A percentile compares a stretch with the other conserved stretches of the same genome.
phyloP scores from a whole-genome alignment of 2,888 invertebrate genomes.

The Nesidiocoris tenuis region DNA sequence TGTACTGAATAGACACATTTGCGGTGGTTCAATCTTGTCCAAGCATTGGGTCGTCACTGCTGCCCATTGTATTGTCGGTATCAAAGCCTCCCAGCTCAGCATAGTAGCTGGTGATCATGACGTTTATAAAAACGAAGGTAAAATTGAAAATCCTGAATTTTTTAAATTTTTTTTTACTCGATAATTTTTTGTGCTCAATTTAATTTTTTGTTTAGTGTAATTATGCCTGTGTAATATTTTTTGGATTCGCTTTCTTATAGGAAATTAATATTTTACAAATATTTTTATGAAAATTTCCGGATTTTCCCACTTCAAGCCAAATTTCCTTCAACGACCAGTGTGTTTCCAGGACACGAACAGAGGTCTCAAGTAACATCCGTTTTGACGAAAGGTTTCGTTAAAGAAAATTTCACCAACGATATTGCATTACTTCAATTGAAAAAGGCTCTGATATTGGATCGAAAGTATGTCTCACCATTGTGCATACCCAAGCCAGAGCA shows the following conservation, averaged over 20 bases:
- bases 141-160: background rate
- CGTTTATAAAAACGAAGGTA: conserved; percentile 52
- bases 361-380: conserved; percentile 48
- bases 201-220: too few relatives aligned
- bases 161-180: too few relatives aligned
- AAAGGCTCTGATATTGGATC: conserved; percentile 50
- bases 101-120: conserved; percentile 54
- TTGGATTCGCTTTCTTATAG: too few relatives aligned
- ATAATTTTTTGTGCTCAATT: too few relatives aligned
- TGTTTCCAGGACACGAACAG: conserved; percentile 51
- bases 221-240: too few relatives aligned
- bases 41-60: conserved; percentile 52
- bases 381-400: conserved; percentile 43
- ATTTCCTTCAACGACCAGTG: too few relatives aligned
- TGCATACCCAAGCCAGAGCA: conserved; percentile 53
- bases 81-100: conserved; percentile 48
- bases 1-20: conserved; percentile 50
- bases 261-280: too few relatives aligned
- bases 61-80: conserved; percentile 52
- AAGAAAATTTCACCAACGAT: conserved; percentile 51
- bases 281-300: too few relatives aligned
- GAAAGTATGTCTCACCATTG: conserved; percentile 53
- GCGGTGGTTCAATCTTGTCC: conserved; percentile 52
- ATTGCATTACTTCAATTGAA: conserved; percentile 52
- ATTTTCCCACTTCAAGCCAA: too few relatives aligned